Conservation (phyloP, 1,140 invertebrate species). For the Scylla paramamosain region DNA sequence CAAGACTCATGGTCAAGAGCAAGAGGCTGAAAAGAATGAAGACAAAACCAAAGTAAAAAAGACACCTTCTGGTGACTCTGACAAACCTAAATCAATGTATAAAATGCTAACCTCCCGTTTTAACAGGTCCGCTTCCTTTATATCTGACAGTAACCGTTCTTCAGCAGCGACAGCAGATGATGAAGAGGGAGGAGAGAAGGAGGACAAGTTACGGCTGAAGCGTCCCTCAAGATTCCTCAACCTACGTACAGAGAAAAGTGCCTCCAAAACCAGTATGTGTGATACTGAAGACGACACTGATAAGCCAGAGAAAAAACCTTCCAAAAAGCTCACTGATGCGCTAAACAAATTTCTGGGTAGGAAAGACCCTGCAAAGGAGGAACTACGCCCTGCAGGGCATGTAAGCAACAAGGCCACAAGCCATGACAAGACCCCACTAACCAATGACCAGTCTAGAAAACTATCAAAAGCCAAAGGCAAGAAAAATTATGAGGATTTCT, state of each 20-base stretch:
- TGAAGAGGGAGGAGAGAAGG: slow-evolving; percentile 69
- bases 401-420: slow-evolving; percentile 16
- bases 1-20: not conserved
- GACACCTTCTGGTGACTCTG: slow-evolving; percentile 66
- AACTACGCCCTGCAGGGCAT: slow-evolving; percentile 15
- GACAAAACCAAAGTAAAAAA: slow-evolving; percentile 68
- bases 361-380: slow-evolving; percentile 66
- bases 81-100: slow-evolving; percentile 78
- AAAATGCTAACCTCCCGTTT: slow-evolving; percentile 75
- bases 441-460: slow-evolving; percentile 70
- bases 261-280: slow-evolving; percentile 69
- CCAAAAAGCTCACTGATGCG: slow-evolving; percentile 76
- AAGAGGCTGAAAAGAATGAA: slow-evolving; percentile 38
- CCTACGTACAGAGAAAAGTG: slow-evolving; percentile 74
- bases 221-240: slow-evolving; percentile 76
- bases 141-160: slow-evolving; percentile 59
- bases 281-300: slow-evolving; percentile 73
- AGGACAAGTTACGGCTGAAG: slow-evolving; percentile 76
- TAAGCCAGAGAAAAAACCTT: slow-evolving; percentile 68
- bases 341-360: slow-evolving; percentile 77
- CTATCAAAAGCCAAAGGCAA: slow-evolving; percentile 72
- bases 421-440: not conserved
- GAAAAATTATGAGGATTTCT: slow-evolving; percentile 75
- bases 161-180: slow-evolving; percentile 42
- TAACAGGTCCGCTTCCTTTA: slow-evolving; percentile 74